phyloP scores from a whole-genome alignment of 2,113 vertebrate genomes.

The Myotis davidii region DNA sequence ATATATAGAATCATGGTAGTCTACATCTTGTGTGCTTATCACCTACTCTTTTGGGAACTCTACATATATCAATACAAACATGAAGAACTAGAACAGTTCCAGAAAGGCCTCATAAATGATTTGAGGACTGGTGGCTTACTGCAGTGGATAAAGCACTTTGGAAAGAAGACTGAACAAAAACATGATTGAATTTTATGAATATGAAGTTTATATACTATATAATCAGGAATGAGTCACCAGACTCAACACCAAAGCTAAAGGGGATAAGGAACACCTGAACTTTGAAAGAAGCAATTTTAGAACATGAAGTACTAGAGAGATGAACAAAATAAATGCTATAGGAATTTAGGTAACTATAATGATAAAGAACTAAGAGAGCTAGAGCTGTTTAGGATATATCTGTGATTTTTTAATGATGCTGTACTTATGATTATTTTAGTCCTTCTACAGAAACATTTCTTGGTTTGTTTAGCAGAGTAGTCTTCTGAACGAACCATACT shows the following conservation, averaged over 20 bases:
- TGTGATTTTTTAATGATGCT: slow-evolving; percentile 20
- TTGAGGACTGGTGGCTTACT: not conserved
- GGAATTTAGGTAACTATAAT: not conserved
- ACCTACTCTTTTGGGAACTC: not conserved
- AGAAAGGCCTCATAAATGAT: not conserved
- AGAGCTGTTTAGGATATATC: not conserved
- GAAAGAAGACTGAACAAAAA: slow-evolving; percentile 32
- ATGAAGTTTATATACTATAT: not conserved
- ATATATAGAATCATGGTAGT: not conserved
- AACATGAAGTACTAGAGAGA: not conserved
- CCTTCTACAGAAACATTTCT: not conserved
- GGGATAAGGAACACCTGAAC: not conserved
- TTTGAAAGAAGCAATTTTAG: slow-evolving; percentile 58
- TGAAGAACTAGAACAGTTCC: not conserved
- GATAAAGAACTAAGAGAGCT: not conserved
- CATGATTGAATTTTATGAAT: slow-evolving; percentile 25
- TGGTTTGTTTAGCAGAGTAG: not conserved
- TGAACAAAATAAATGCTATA: not conserved
- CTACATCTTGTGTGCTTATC: not conserved
- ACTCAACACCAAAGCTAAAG: not conserved
- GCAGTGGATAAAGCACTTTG: not conserved
- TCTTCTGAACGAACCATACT: not conserved
- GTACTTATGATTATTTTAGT: not conserved
- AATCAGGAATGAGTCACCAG: slow-evolving; percentile 45
- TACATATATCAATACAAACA: not conserved